Conservation (phyloP, 2,888 invertebrate species). For the Epinotia nisella region DNA sequence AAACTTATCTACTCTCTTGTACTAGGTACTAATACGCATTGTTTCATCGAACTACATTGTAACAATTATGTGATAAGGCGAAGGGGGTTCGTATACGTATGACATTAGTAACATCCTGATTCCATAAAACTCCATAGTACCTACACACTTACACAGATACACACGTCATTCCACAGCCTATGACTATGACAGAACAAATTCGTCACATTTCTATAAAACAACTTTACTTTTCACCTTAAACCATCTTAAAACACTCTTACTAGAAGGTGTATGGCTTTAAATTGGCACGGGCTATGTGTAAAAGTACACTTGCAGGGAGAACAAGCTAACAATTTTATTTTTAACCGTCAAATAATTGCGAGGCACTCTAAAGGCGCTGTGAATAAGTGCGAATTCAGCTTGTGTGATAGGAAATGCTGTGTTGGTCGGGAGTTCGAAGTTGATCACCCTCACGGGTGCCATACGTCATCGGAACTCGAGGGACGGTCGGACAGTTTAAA, state of each 20-base stretch:
- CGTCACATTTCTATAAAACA: conserved; percentile 46
- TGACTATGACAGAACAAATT: conserved; percentile 47
- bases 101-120: conserved; percentile 28
- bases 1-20: too few species aligned
- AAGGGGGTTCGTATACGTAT: conserved; percentile 1
- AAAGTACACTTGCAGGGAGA: conserved; percentile 7
- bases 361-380: not conserved
- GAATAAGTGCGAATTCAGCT: conserved; percentile 10
- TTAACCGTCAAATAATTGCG: not conserved
- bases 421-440: conserved; percentile 48
- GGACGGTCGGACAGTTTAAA: conserved; percentile 73
- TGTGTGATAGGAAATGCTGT: conserved; percentile 4
- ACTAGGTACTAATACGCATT: too few species aligned
- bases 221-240: conserved; percentile 30
- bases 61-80: too few species aligned
- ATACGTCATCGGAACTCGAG: conserved; percentile 70
- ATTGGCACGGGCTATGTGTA: not conserved
- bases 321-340: conserved; percentile 32
- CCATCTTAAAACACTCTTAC: not conserved
- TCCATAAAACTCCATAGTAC: conserved; percentile 21
- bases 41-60: too few species aligned
- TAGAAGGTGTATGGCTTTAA: not conserved
- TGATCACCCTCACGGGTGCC: conserved; percentile 76
- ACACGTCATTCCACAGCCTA: conserved; percentile 44
- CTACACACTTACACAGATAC: not conserved